Conservation (phyloP, 1,140 invertebrate species). For the Euura saliciscinereae region DNA sequence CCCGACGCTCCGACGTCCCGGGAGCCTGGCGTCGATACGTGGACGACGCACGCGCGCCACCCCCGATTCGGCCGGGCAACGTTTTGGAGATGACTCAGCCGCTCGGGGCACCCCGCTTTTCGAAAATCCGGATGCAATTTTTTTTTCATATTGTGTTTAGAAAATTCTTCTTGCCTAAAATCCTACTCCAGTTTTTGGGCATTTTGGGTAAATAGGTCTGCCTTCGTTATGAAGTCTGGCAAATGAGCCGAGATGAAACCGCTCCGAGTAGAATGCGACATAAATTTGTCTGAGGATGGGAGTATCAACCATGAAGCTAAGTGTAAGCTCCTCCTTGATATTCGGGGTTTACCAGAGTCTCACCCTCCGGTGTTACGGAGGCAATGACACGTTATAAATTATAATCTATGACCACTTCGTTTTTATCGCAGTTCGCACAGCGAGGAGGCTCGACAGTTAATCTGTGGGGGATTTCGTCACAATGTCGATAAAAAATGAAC, state of each 20-base stretch:
- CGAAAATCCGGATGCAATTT: background rate
- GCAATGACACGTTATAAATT: background rate
- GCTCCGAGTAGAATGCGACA: background rate
- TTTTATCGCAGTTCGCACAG: slow-evolving; percentile 24
- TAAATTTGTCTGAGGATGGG: background rate
- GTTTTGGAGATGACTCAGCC: slow-evolving; percentile 6
- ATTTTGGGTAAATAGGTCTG: no score
- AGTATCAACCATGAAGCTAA: no score
- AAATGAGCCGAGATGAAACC: background rate
- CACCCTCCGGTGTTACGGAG: background rate
- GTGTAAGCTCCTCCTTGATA: no score
- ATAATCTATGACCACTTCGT: background rate
- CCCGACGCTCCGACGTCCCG: slow-evolving; percentile 32
- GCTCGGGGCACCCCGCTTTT: background rate
- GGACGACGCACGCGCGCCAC: slow-evolving; percentile 53
- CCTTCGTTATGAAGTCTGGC: no score
- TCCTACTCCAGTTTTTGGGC: no score
- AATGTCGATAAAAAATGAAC: no score
- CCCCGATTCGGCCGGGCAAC: slow-evolving; percentile 38
- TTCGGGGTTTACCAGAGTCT: background rate
- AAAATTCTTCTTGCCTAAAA: no score
- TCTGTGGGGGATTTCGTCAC: slow-evolving; percentile 10
- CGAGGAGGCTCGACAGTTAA: slow-evolving; percentile 46
- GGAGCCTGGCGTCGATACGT: slow-evolving; percentile 50
- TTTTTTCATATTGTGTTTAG: no score